Evolutionary conservation across 2,113 vertebrate genomes (phyloP).

Genomic region (Acanthisitta chloris): DNA sequence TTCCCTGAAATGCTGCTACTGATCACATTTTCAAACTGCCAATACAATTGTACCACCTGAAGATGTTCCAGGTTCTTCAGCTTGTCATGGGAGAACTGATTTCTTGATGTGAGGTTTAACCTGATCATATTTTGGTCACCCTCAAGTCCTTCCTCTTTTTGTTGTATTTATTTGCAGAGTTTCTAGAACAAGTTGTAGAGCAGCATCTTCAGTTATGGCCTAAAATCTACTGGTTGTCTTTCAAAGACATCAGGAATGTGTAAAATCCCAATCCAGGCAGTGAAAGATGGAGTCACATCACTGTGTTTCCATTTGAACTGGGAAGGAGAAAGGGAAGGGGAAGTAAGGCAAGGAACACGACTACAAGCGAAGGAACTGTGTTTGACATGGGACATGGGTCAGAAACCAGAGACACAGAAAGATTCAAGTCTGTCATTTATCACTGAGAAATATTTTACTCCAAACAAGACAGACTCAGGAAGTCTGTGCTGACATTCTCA

Average conservation of each 20-base stretch:
- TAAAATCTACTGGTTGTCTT: neutral
- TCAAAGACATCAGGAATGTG: neutral
- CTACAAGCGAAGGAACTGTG: neutral
- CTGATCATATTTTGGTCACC: neutral
- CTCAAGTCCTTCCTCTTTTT: neutral
- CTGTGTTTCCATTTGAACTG: neutral
- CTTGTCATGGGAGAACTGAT: neutral
- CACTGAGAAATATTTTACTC: neutral
- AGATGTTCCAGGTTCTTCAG: neutral
- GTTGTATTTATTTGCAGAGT: neutral
- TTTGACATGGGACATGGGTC: neutral
- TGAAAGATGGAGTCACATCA: neutral
- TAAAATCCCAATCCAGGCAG: neutral
- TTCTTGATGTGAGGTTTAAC: neutral
- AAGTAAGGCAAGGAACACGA: neutral
- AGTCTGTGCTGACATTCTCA: neutral
- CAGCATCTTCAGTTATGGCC: neutral
- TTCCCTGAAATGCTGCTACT: neutral
- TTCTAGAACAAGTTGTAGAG: neutral
- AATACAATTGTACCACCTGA: neutral
- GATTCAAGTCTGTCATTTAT: neutral
- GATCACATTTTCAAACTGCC: neutral
- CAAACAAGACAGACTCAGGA: neutral
- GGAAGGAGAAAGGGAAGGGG: neutral
- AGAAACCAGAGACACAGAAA: neutral